Evolutionary conservation across 1,140 invertebrate species (phyloP).

Genomic region (Drosophila biarmipes): DNA sequence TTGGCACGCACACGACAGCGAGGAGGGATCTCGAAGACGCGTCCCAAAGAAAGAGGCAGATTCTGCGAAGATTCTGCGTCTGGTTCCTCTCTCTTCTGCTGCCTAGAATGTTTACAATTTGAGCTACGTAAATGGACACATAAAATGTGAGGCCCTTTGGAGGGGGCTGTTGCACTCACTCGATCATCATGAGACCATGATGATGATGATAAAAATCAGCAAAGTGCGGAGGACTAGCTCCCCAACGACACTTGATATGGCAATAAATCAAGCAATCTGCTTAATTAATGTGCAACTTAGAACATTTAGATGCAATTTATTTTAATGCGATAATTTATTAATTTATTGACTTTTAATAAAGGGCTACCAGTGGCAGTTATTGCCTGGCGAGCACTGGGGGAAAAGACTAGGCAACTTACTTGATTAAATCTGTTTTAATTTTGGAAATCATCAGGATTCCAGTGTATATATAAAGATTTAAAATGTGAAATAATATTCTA

Average conservation of each 20-base stretch:
- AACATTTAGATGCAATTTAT: conserved; percentile 84
- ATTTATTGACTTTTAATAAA: conserved; percentile 84
- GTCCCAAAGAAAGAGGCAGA: neutral
- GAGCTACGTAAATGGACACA: conserved; percentile 80
- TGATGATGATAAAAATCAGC: conserved; percentile 67
- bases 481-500: no score
- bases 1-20: conserved; percentile 71
- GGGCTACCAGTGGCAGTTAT: conserved; percentile 24
- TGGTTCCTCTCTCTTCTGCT: conserved; percentile 8
- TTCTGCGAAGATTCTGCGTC: conserved; percentile 19
- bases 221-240: conserved; percentile 46
- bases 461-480: no score
- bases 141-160: conserved; percentile 63
- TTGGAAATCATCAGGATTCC: no score
- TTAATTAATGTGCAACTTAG: conserved; percentile 84
- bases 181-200: conserved; percentile 34
- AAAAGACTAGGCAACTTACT: neutral
- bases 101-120: conserved; percentile 74
- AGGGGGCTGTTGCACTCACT: conserved; percentile 19
- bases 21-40: conserved; percentile 9
- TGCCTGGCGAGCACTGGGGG: conserved; percentile 3
- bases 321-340: conserved; percentile 84
- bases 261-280: conserved; percentile 84
- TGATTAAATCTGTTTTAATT: no score
- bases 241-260: conserved; percentile 80